Evolutionary conservation across 2,888 invertebrate species (phyloP).

Genomic region (Lasioglossum marginatum): DNA sequence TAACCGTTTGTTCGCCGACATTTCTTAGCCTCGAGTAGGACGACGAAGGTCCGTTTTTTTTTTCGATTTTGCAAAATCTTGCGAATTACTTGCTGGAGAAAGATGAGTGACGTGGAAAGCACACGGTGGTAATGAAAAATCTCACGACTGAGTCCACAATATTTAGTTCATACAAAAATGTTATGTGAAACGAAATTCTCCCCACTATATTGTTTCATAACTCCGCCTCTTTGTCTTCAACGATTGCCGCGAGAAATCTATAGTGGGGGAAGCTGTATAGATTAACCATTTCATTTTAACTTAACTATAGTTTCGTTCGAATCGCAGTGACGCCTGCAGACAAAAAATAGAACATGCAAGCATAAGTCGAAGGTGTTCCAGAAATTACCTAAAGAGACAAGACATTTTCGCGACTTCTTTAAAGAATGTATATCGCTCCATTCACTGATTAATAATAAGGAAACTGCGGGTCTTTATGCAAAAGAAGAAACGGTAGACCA

Average conservation of each 20-base stretch:
- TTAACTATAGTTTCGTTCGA: neutral
- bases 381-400: neutral
- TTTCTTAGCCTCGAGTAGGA: conserved; percentile 20
- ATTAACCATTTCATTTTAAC: neutral
- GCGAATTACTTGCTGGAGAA: neutral
- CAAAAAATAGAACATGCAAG: conserved; percentile 3
- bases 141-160: conserved; percentile 34
- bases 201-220: neutral
- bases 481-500: neutral
- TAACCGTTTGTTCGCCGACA: conserved; percentile 18
- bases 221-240: neutral
- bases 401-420: too few relatives aligned
- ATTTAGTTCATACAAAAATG: neutral
- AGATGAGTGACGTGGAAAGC: neutral
- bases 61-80: conserved; percentile 7
- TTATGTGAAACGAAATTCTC: neutral
- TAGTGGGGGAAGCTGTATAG: neutral
- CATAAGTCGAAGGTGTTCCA: conserved; percentile 7
- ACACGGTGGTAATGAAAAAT: neutral
- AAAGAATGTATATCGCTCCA: neutral
- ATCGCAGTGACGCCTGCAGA: neutral
- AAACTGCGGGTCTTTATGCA: neutral
- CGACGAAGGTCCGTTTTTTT: neutral
- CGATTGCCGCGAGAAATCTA: neutral
- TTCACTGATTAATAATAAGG: neutral